These are phyloP conservation scores for Hemithea aestivaria DNA, from an alignment of 2,888 invertebrate genomes.

Conservation along the genomic window DNA sequence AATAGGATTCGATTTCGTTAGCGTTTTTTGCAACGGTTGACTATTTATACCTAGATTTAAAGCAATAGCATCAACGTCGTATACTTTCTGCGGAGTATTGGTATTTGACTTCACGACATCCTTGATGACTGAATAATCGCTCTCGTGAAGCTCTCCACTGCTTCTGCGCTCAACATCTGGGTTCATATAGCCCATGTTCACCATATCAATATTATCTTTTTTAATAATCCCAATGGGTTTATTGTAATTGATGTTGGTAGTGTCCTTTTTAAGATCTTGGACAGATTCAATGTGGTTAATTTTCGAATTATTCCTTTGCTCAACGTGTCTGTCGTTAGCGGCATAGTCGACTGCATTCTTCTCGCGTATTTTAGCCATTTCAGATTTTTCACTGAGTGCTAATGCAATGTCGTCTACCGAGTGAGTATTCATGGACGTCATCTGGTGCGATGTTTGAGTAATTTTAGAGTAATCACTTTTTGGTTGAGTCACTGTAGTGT, in stretches of 20 bases:
- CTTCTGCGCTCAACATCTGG: conserved; percentile 53
- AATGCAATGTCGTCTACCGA: conserved; percentile 66
- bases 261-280: conserved; percentile 47
- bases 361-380: conserved; percentile 58
- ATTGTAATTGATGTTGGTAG: conserved; percentile 35
- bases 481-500: conserved; percentile 29
- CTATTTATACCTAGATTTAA: conserved; percentile 65
- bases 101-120: conserved; percentile 44
- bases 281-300: conserved; percentile 38
- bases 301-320: conserved; percentile 40
- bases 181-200: conserved; percentile 73
- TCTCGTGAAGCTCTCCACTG: conserved; percentile 43
- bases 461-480: conserved; percentile 55
- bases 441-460: conserved; percentile 38
- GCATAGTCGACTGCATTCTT: conserved; percentile 41
- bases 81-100: conserved; percentile 52
- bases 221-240: conserved; percentile 46
- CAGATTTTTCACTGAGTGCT: conserved; percentile 64
- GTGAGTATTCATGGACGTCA: conserved; percentile 35
- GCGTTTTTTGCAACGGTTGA: conserved; percentile 51
- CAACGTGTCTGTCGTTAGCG: conserved; percentile 23
- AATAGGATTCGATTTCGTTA: conserved; percentile 39
- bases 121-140: conserved; percentile 38
- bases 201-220: conserved; percentile 68
- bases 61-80: conserved; percentile 64